A percentile compares a stretch with the other conserved stretches of the same genome.
phyloP scores from a whole-genome alignment of 2,888 invertebrate genomes.

The Tenthredo mesomela region DNA sequence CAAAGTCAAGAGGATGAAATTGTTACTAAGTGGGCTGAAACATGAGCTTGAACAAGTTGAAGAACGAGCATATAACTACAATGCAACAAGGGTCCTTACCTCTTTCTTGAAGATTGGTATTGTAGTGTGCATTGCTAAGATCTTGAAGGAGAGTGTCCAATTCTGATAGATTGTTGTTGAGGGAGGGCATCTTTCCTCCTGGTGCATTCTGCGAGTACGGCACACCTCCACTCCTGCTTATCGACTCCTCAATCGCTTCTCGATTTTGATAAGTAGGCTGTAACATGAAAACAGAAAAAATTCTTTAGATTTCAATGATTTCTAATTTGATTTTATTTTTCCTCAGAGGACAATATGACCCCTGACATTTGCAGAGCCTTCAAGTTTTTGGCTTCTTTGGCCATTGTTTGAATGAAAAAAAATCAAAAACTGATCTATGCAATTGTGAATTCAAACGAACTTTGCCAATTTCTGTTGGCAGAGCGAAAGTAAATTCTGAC shows the following conservation, averaged over 20 bases:
- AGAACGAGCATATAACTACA: conserved; percentile 59
- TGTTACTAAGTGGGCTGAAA: conserved; percentile 5
- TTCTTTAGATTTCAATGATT: background rate
- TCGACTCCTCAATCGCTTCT: conserved; percentile 78
- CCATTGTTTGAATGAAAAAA: background rate
- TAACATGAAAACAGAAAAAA: conserved; percentile 68
- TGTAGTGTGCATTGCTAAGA: conserved; percentile 89
- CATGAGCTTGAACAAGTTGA: background rate
- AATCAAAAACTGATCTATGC: background rate
- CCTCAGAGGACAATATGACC: background rate
- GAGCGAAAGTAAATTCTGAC: background rate
- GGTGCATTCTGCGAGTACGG: conserved; percentile 64
- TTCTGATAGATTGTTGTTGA: conserved; percentile 91
- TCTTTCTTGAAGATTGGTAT: conserved; percentile 75
- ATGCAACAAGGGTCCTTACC: conserved; percentile 74
- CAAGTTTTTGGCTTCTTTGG: background rate
- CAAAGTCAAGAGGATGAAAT: background rate
- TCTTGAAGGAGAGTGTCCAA: conserved; percentile 95
- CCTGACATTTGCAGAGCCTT: background rate
- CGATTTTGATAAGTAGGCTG: conserved; percentile 86
- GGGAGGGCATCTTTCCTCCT: conserved; percentile 78
- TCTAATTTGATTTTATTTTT: background rate
- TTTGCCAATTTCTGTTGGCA: background rate
- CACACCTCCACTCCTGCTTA: conserved; percentile 76
- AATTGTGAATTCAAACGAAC: background rate